These are phyloP conservation scores for Artibeus lituratus DNA, from an alignment of 2,797 vertebrate genomes.

Conservation along the genomic window DNA sequence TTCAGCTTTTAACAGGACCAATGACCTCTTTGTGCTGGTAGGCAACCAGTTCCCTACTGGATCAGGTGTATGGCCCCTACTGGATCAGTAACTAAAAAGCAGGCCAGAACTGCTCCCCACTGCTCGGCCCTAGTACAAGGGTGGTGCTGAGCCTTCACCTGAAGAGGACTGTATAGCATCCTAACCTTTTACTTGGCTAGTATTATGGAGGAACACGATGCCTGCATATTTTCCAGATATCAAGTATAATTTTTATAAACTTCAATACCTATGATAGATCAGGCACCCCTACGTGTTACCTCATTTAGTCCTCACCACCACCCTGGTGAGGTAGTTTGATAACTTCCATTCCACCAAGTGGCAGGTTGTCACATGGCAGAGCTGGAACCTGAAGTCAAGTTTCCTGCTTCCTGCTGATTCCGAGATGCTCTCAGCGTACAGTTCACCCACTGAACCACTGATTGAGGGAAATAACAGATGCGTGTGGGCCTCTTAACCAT, in stretches of 20 bases:
- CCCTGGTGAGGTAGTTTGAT: not conserved
- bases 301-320: not conserved
- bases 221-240: not conserved
- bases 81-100: not conserved
- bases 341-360: not conserved
- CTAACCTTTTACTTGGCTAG: not conserved
- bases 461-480: not conserved
- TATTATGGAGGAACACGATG: not conserved
- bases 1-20: not conserved
- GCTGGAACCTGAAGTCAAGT: not conserved
- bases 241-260: not conserved
- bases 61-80: too few relatives aligned
- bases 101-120: not conserved
- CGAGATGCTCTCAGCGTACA: not conserved
- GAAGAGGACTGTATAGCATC: not conserved
- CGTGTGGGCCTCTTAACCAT: not conserved
- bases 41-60: not conserved
- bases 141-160: not conserved
- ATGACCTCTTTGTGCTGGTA: not conserved
- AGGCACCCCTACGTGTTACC: not conserved
- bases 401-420: not conserved
- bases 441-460: not conserved
- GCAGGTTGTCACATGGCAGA: not conserved
- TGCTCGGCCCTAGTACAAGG: not conserved
- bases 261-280: not conserved